Conservation (phyloP, 2,113 vertebrate genomes). For the Dolichallabes microphthalmus region DNA sequence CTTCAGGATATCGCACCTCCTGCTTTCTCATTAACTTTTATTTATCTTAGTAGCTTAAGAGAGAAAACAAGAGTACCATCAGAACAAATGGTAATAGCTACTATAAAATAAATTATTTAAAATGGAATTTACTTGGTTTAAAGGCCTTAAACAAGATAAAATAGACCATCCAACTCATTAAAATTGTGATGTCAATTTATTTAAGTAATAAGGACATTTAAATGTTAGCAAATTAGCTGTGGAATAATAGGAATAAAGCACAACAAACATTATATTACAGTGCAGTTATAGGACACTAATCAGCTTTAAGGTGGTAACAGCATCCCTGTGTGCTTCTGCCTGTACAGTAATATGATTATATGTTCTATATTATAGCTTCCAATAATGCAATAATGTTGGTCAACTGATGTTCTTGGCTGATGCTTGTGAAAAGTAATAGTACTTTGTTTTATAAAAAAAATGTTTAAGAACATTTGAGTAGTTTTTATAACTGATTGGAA, state of each 20-base stretch:
- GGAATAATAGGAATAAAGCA: not conserved
- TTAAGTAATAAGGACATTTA: not conserved
- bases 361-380: not conserved
- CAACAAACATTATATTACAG: not conserved
- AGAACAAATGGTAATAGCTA: not conserved
- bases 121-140: not conserved
- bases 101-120: not conserved
- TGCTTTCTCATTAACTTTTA: not conserved
- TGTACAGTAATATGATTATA: not conserved
- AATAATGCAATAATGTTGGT: not conserved
- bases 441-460: not conserved
- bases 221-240: not conserved
- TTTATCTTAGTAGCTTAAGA: not conserved
- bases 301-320: not conserved
- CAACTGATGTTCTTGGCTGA: not conserved
- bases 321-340: not conserved
- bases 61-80: no score
- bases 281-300: not conserved
- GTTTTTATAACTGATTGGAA: constrained; percentile 8
- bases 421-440: not conserved
- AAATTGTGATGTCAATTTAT: not conserved
- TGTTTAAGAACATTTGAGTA: not conserved
- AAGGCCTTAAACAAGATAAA: not conserved
- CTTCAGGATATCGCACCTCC: not conserved
- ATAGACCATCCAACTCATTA: not conserved